Evolutionary conservation across 2,888 invertebrate genomes (phyloP).

Genomic region (Dasypogon diadema): DNA sequence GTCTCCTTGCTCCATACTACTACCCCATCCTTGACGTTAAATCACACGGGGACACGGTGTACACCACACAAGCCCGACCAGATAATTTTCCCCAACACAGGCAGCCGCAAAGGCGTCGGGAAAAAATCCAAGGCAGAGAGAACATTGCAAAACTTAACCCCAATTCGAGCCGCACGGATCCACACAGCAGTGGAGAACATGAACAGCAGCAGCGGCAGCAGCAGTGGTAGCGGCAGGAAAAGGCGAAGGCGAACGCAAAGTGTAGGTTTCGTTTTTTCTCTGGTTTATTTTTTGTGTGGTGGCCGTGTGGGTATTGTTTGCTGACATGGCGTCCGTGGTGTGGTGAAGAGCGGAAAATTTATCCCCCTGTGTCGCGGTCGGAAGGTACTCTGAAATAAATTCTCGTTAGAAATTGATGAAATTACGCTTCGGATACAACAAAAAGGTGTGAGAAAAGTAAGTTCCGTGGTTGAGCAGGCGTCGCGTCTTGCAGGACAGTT

Average conservation of each 20-base stretch:
- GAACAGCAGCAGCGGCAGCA: neutral
- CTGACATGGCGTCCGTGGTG: conserved; percentile 54
- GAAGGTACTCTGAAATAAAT: too few species aligned
- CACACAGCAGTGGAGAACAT: conserved; percentile 16
- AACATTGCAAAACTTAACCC: conserved; percentile 28
- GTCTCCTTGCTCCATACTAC: too few species aligned
- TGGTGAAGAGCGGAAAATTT: conserved; percentile 43
- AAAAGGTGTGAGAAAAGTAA: neutral
- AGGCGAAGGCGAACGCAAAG: neutral
- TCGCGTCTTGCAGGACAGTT: too few species aligned
- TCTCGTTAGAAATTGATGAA: too few species aligned
- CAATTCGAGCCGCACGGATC: neutral
- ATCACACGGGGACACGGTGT: neutral
- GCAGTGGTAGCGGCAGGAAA: neutral
- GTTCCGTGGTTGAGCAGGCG: neutral
- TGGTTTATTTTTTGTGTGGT: neutral
- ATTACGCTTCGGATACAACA: too few species aligned
- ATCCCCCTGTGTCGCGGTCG: neutral
- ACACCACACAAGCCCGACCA: neutral
- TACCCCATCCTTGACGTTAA: too few species aligned
- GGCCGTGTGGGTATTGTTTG: conserved; percentile 43
- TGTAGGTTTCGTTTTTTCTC: neutral
- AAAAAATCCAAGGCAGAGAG: conserved; percentile 24
- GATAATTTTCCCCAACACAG: neutral
- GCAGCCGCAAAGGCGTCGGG: neutral